phyloP scores from a whole-genome alignment of 2,888 invertebrate genomes.

The Ceramica pisi region DNA sequence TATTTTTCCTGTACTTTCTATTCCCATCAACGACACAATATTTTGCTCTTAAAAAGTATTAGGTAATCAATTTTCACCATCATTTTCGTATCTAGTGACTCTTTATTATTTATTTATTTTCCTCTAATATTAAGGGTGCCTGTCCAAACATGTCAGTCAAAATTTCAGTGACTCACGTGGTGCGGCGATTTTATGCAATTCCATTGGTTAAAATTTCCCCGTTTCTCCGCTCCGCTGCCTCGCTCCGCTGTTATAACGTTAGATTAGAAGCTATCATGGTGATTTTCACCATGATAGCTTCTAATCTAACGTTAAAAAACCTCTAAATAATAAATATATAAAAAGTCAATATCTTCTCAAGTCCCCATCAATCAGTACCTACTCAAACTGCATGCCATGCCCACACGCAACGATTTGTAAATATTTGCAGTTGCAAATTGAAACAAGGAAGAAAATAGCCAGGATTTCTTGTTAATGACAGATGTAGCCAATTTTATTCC shows the following conservation, averaged over 20 bases:
- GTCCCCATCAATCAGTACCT: not conserved
- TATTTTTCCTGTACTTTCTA: too few relatives aligned
- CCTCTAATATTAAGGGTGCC: not conserved
- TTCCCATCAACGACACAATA: too few relatives aligned
- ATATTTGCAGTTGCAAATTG: not conserved
- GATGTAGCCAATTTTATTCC: too few relatives aligned
- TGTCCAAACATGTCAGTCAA: too few relatives aligned
- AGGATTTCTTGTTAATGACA: too few relatives aligned
- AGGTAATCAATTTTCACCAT: not conserved
- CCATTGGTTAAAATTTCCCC: too few relatives aligned
- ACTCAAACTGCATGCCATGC: not conserved
- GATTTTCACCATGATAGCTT: not conserved
- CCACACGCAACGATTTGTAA: not conserved
- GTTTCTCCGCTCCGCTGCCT: too few relatives aligned
- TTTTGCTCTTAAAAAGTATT: constrained; percentile 7
- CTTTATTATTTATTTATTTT: not conserved
- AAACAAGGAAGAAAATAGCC: not conserved
- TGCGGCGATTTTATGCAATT: too few relatives aligned
- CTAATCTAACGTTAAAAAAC: not conserved
- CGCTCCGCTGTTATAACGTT: too few relatives aligned
- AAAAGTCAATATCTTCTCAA: not conserved
- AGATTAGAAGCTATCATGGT: too few relatives aligned
- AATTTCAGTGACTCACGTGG: too few relatives aligned
- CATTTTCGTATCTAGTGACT: not conserved
- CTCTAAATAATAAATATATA: too few relatives aligned